Evolutionary conservation across 2,888 invertebrate genomes (phyloP), one percentile per base, ranked within the genome.

Genomic region (Apamea monoglypha): DNA sequence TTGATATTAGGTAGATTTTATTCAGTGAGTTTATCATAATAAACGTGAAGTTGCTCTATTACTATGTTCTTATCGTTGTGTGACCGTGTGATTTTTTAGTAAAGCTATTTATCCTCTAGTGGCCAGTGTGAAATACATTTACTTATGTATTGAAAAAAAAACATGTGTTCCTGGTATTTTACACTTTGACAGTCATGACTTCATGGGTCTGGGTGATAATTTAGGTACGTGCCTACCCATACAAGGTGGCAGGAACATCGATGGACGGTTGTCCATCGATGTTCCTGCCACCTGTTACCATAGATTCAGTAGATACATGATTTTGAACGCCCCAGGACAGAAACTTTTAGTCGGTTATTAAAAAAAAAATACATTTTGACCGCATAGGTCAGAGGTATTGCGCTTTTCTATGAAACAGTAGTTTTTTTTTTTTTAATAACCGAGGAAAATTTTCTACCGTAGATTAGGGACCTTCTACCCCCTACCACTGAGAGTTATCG

Each of bases 41-140:
- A 91, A 83, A 83, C 79, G 84, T 91, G 92, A 91, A 92, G 91
- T 91, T 92, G 80, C 50, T 75, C 61, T 81, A 63, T 72, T 69
- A 61, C 66, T 68, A 40, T 68, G 47, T 71, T 84, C 68, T 76
- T 77, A 77, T 81, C 77, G 32, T 25, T 36, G 10, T 74, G 40
- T 66, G 32, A 12, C 56, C 32, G 36, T 50, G 18, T 74, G 63
- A 32, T 59, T 66, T 63, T 72, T 64, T 40, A 70, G 32, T 56
- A 7, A 36, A 16, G 10, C 16, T 29, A 44, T 5, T 82, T 59
- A 56, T 66, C 16, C 29, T 83, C 16, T 64, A 59, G 64, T 47
- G 25, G 18, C 50, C 29, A 36, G 21, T 25, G 44, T 44, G 16
- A 71, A 50, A 50, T 29, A 36, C 6, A 1, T 0, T 0, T 44